phyloP scores from a whole-genome alignment of 2,888 invertebrate species.

The Venusia cambrica region DNA sequence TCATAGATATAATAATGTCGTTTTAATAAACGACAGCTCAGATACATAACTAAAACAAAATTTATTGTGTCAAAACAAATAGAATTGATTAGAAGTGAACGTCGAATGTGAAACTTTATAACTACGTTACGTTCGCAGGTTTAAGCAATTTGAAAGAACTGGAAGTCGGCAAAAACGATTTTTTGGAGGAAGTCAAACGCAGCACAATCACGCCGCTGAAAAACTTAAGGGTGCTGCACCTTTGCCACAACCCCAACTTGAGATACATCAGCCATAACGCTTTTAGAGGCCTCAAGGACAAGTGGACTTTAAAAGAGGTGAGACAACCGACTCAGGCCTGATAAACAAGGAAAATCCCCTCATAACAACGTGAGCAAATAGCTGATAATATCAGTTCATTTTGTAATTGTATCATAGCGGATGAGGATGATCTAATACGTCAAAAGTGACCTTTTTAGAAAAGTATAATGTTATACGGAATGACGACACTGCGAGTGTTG shows the following conservation, averaged over 20 bases:
- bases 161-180: constrained; percentile 81
- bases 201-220: constrained; percentile 77
- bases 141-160: constrained; percentile 77
- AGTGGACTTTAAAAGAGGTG: constrained; percentile 79
- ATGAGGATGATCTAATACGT: constrained; percentile 32
- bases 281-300: constrained; percentile 72
- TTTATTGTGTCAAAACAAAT: constrained; percentile 11
- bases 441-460: constrained; percentile 32
- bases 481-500: constrained; percentile 39
- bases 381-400: constrained; percentile 20
- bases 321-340: constrained; percentile 23
- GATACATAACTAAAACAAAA: too few species aligned
- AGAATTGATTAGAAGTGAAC: constrained; percentile 1
- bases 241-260: constrained; percentile 76
- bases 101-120: constrained; percentile 3
- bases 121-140: constrained; percentile 56
- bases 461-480: constrained; percentile 35
- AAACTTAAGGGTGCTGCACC: constrained; percentile 65
- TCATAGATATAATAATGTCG: too few species aligned
- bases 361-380: constrained; percentile 16
- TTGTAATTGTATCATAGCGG: constrained; percentile 22
- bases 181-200: constrained; percentile 77
- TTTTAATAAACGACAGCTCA: too few species aligned
- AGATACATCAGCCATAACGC: constrained; percentile 82
- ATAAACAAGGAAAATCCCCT: constrained; percentile 25